Conservation (phyloP, 2,797 vertebrate species). For the Sebastes oblongus region DNA sequence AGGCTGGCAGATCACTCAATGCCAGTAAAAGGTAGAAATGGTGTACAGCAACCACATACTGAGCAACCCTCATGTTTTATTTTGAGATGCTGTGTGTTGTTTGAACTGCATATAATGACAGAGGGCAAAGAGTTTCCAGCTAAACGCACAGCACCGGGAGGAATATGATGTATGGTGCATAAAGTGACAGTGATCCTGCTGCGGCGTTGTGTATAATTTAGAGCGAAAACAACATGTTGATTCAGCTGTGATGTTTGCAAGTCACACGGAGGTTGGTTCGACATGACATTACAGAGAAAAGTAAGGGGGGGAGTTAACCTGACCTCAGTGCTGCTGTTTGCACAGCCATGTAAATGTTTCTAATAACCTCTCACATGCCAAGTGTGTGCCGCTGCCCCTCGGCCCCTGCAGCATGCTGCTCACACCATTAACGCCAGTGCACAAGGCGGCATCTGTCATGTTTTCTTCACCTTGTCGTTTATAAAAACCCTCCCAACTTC, state of each 20-base stretch:
- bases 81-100: slow-evolving; percentile 37
- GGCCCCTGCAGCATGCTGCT: slow-evolving; percentile 30
- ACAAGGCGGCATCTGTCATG: slow-evolving; percentile 46
- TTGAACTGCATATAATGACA: slow-evolving; percentile 26
- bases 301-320: slow-evolving; percentile 11
- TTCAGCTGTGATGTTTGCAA: slow-evolving; percentile 31
- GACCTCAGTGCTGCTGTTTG: slow-evolving; percentile 29
- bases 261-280: slow-evolving; percentile 10
- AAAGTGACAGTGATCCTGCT: slow-evolving; percentile 26
- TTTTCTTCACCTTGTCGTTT: slow-evolving; percentile 19
- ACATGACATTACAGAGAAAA: slow-evolving; percentile 15
- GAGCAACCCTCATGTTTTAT: slow-evolving; percentile 39
- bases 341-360: slow-evolving; percentile 48
- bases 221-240: slow-evolving; percentile 48
- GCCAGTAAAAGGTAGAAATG: slow-evolving; percentile 43
- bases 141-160: slow-evolving; percentile 14
- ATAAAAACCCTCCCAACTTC: slow-evolving; percentile 21
- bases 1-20: slow-evolving; percentile 49
- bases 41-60: slow-evolving; percentile 25
- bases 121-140: slow-evolving; percentile 23
- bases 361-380: slow-evolving; percentile 58
- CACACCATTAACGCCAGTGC: slow-evolving; percentile 43
- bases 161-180: background rate
- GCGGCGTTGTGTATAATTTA: slow-evolving; percentile 43
- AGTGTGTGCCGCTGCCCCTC: slow-evolving; percentile 11